These are phyloP conservation scores for Muntiacus muntjak DNA, from an alignment of 2,113 vertebrate species.

Conservation along the genomic window DNA sequence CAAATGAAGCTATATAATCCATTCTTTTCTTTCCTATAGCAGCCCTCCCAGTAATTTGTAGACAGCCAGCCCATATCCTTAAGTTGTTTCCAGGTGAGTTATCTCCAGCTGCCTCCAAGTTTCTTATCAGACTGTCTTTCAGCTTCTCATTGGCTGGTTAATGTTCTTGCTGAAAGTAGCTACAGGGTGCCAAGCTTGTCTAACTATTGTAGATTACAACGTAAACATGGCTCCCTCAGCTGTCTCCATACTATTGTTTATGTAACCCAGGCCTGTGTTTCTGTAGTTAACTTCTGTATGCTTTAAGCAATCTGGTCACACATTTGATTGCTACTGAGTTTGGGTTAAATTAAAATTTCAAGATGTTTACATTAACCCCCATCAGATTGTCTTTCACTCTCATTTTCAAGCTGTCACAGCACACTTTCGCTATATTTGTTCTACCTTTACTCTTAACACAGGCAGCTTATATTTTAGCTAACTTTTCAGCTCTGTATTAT, in stretches of 20 bases:
- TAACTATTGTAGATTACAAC: background rate
- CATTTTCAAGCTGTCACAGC: background rate
- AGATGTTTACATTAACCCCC: background rate
- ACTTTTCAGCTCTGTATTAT: background rate
- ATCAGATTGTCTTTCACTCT: background rate
- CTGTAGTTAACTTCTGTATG: background rate
- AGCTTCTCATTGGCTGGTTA: background rate
- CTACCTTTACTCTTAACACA: background rate
- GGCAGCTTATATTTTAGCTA: background rate
- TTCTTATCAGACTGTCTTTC: background rate
- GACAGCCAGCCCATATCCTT: background rate
- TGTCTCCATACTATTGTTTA: background rate
- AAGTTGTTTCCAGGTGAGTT: background rate
- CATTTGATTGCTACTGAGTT: background rate
- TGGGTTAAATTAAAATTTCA: background rate
- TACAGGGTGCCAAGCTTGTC: background rate
- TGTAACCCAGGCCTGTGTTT: background rate
- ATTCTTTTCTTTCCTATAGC: background rate
- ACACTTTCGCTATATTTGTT: background rate
- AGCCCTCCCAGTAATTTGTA: background rate
- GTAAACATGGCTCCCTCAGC: background rate
- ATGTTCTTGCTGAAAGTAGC: background rate
- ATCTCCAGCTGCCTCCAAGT: background rate
- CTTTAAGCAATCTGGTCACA: background rate
- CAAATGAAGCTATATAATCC: background rate